Conservation (phyloP, 2,888 invertebrate species). For the Papilio elwesi region DNA sequence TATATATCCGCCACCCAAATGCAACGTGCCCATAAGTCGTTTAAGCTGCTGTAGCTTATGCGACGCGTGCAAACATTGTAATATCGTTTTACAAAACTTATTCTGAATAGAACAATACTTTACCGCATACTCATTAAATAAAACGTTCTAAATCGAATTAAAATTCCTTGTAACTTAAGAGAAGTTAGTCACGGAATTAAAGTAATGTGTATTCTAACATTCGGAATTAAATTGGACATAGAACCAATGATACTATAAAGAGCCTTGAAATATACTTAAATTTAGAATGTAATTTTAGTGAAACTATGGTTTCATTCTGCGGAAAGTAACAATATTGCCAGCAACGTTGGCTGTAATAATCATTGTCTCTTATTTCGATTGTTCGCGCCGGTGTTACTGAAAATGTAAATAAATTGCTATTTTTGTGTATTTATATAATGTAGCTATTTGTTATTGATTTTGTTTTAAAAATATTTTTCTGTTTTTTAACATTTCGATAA, state of each 20-base stretch:
- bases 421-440: background rate
- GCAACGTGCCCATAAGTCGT: constrained; percentile 28
- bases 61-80: constrained; percentile 31
- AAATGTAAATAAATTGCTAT: background rate
- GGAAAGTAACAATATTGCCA: constrained; percentile 7
- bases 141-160: background rate
- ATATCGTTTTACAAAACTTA: constrained; percentile 26
- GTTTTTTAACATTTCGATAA: no score
- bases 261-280: constrained; percentile 7
- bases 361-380: background rate
- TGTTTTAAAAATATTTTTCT: no score
- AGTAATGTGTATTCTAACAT: constrained; percentile 29
- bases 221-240: constrained; percentile 14
- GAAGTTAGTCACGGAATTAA: constrained; percentile 14
- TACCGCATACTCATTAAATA: constrained; percentile 34
- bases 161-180: no score
- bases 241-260: constrained; percentile 22
- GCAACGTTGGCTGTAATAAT: background rate
- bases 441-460: no score
- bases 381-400: background rate
- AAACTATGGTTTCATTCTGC: constrained; percentile 4
- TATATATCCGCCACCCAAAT: constrained; percentile 10
- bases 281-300: constrained; percentile 19
- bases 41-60: constrained; percentile 11
- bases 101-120: constrained; percentile 45